phyloP scores from a whole-genome alignment of 2,888 invertebrate species.

The Dione juno region DNA sequence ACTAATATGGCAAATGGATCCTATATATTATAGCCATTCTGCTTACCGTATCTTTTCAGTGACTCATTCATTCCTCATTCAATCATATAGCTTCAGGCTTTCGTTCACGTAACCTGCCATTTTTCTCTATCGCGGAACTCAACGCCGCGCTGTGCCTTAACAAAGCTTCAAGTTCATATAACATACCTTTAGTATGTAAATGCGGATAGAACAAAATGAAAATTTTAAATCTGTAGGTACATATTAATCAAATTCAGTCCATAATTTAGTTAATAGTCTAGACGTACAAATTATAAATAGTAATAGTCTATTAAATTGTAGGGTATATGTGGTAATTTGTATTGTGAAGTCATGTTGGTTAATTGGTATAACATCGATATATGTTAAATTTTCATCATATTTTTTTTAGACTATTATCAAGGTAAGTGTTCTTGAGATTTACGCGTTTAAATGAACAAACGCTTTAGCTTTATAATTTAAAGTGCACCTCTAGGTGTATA shows the following conservation, averaged over 20 bases:
- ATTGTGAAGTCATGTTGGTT: background rate
- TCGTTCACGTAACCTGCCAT: too few species aligned
- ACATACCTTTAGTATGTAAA: background rate
- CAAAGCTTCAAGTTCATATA: background rate
- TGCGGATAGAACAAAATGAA: background rate
- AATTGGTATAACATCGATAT: background rate
- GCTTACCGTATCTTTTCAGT: too few species aligned
- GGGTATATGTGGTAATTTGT: background rate
- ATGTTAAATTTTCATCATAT: background rate
- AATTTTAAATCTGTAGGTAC: background rate
- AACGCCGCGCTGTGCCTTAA: background rate
- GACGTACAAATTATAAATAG: background rate
- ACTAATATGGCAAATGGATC: too few species aligned
- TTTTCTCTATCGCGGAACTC: too few species aligned
- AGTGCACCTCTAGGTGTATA: too few species aligned
- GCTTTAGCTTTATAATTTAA: too few species aligned
- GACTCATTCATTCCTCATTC: too few species aligned
- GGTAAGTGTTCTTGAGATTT: too few species aligned
- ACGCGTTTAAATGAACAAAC: too few species aligned
- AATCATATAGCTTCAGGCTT: too few species aligned
- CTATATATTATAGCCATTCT: too few species aligned
- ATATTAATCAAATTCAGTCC: background rate
- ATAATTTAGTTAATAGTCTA: conserved; percentile 4
- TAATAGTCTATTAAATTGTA: background rate
- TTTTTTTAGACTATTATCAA: too few species aligned